Evolutionary conservation across 2,888 invertebrate species (phyloP).

Genomic region (Cataglyphis livida): DNA sequence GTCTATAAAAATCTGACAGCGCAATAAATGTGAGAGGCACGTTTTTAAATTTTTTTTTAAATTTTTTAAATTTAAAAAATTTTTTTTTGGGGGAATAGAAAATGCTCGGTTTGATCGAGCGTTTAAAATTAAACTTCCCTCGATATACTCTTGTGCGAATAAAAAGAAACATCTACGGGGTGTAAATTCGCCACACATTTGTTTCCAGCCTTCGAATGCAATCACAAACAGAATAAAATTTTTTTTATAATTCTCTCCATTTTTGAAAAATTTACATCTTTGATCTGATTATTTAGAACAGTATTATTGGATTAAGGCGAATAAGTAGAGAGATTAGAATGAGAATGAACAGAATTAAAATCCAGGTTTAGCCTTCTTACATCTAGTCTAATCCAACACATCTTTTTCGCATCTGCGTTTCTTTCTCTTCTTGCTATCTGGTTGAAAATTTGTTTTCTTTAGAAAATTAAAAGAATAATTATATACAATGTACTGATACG

Average conservation of each 20-base stretch:
- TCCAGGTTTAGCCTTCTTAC: neutral
- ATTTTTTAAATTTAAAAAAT: no score
- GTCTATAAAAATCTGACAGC: neutral
- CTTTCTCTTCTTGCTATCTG: neutral
- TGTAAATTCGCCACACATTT: neutral
- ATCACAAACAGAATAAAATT: neutral
- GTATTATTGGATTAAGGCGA: neutral
- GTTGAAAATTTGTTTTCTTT: neutral
- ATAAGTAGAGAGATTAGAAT: neutral
- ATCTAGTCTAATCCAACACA: neutral
- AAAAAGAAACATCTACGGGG: neutral
- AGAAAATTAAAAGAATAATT: neutral
- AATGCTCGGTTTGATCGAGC: neutral
- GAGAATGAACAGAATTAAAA: neutral
- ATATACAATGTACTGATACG: neutral
- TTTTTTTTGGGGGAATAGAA: neutral
- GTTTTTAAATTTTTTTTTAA: no score
- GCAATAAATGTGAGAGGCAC: conserved; percentile 1
- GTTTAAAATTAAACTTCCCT: conserved; percentile 6
- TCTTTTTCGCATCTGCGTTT: neutral
- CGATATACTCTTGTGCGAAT: neutral
- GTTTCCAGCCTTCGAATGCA: neutral
- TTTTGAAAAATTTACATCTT: neutral
- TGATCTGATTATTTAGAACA: neutral
- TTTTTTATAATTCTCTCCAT: neutral